Conservation (phyloP, 2,888 invertebrate species). For the Torymus auratus region DNA sequence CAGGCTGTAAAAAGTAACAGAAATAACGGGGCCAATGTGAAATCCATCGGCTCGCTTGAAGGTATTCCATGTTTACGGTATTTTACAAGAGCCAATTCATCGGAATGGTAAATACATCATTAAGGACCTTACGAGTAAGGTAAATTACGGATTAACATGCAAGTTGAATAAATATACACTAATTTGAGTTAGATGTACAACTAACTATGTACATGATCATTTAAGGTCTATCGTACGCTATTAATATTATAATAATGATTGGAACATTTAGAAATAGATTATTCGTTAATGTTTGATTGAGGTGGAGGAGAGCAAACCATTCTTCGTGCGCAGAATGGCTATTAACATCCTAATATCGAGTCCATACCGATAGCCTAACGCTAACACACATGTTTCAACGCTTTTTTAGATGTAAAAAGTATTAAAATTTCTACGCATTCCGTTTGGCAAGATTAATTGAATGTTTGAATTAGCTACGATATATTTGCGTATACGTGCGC, state of each 20-base stretch:
- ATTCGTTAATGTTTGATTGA: conserved; percentile 7
- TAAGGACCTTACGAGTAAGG: not conserved
- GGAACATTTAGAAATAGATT: not conserved
- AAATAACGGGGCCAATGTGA: conserved; percentile 40
- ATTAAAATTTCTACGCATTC: conserved; percentile 38
- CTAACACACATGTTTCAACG: conserved; percentile 31
- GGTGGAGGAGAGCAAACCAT: conserved; percentile 26
- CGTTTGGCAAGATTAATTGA: conserved; percentile 40
- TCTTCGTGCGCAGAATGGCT: conserved; percentile 29
- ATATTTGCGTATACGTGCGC: conserved; percentile 10
- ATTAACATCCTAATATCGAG: conserved; percentile 14
- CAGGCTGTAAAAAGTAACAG: conserved; percentile 76
- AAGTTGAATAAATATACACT: conserved; percentile 19
- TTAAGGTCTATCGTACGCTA: not conserved
- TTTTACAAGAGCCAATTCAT: conserved; percentile 13
- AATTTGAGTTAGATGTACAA: conserved; percentile 28
- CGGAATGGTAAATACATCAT: conserved; percentile 21
- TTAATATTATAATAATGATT: conserved; percentile 12
- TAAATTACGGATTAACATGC: conserved; percentile 38
- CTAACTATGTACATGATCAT: conserved; percentile 4
- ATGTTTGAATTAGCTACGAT: conserved; percentile 2
- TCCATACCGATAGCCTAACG: conserved; percentile 23
- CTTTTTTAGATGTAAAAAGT: conserved; percentile 23
- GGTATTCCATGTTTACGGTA: conserved; percentile 21
- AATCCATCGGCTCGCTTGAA: conserved; percentile 67